Evolutionary conservation across 2,797 vertebrate genomes (phyloP), one percentile per base, ranked within the genome.

Genomic region (Sarcoramphus papa): DNA sequence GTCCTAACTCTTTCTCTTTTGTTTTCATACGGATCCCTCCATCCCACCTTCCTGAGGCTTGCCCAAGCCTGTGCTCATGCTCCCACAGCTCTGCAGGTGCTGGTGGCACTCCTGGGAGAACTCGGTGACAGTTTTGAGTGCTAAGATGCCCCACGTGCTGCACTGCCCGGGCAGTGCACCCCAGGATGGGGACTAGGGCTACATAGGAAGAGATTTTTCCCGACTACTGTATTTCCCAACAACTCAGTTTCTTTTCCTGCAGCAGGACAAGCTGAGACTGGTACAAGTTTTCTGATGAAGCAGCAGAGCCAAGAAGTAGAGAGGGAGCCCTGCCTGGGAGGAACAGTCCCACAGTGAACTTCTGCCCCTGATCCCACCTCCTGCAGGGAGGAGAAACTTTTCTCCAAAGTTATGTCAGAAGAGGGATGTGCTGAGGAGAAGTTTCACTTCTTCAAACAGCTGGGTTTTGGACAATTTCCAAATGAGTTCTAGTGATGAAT

Each of bases 401-500:
- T 30, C 75, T 40, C 65, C 54, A 48, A 13, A 47, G 60, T 47
- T 70, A 8, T 90, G 85, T 83, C 91, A 91, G 78, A 74, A 43
- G 12, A 63, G 75, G 74, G 90, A 43, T 0, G 5, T 31, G 74
- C 89, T 75, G 85, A 67, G 84, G 54, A 85, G 85, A 89, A 70
- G 31, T 91, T 91, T 90, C 72, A 37, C n/a, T 90, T 67, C 56
- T 91, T 62, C 78, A 67, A 83, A 63, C 56, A 92, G 91, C 23
- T 0, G 2, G 3, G 2, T 24, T 91, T 31, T 95, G 95, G 90
- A 91, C 14, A 37, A 33, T 64, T 79, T 92, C 90, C 92, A 94
- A 24, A 37, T 19, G 85, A 92, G 60, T 83, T 90, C 85, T 92
- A 87, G 25, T 91, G 93, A 93, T 90, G 94, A 96, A 85, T 96